phyloP scores from a whole-genome alignment of 2,888 invertebrate genomes.

The Silvanus unidentatus region DNA sequence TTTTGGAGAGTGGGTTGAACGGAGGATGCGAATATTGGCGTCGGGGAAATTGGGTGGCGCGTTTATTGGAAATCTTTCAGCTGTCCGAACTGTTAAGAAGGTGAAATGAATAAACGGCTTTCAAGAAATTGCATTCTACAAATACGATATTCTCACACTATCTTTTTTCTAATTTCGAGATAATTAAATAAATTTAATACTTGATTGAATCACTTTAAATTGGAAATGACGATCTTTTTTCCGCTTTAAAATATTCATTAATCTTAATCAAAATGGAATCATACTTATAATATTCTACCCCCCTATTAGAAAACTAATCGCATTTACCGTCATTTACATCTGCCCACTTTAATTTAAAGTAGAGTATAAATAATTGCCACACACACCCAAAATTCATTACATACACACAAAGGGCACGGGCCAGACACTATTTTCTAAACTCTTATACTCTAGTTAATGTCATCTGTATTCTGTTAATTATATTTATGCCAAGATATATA shows the following conservation, averaged over 20 bases:
- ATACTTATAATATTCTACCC: no score
- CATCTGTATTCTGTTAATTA: not conserved
- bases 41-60: slow-evolving; percentile 45
- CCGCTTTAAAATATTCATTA: no score
- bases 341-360: slow-evolving; percentile 34
- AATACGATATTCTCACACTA: no score
- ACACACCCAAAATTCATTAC: slow-evolving; percentile 15
- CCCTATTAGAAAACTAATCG: no score
- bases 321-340: slow-evolving; percentile 30
- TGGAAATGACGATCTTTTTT: no score
- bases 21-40: slow-evolving; percentile 37
- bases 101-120: slow-evolving; percentile 32
- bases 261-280: no score
- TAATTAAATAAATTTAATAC: no score
- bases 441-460: not conserved
- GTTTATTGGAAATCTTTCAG: slow-evolving; percentile 49
- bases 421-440: slow-evolving; percentile 2
- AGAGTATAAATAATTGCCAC: slow-evolving; percentile 32
- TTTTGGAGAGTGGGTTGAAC: no score
- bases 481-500: no score
- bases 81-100: slow-evolving; percentile 43
- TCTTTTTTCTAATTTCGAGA: no score
- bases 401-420: not conserved
- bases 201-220: no score
- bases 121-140: slow-evolving; percentile 37